phyloP scores from a whole-genome alignment of 2,113 vertebrate species.

The Cynocephalus volans region DNA sequence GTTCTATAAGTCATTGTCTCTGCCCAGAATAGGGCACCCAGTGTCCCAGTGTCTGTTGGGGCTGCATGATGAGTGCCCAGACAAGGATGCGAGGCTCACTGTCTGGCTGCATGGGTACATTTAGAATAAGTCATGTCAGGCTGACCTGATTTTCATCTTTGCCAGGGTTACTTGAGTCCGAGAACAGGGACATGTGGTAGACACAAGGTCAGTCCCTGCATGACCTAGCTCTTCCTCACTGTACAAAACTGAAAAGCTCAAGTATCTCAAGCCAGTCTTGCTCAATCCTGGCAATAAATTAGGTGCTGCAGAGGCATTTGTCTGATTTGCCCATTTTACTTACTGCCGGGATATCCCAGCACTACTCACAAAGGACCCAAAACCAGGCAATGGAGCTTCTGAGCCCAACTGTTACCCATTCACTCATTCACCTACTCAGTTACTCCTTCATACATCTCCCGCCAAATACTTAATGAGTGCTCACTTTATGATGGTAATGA shows the following conservation, averaged over 20 bases:
- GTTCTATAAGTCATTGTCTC: not conserved
- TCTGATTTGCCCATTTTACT: not conserved
- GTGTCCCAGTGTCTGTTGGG: not conserved
- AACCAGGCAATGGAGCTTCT: not conserved
- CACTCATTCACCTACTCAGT: not conserved
- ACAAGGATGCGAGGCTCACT: not conserved
- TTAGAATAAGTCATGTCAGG: conserved; percentile 1
- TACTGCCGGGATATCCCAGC: not conserved
- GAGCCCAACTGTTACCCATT: not conserved
- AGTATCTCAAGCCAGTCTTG: not conserved
- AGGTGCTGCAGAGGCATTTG: accelerated
- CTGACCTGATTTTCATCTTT: conserved; percentile 59
- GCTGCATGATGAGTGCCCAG: not conserved
- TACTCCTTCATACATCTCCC: not conserved
- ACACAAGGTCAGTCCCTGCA: not conserved
- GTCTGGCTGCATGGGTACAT: not conserved
- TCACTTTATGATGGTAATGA: not conserved
- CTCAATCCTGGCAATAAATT: not conserved
- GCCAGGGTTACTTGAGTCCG: not conserved
- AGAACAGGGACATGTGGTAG: not conserved
- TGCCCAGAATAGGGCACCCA: not conserved
- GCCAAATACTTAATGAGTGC: not conserved
- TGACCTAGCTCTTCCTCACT: not conserved
- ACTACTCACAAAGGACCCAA: not conserved
- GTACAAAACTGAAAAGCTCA: not conserved